Conservation (phyloP, 2,113 vertebrate species). For the Erythrocercus mccallii region DNA sequence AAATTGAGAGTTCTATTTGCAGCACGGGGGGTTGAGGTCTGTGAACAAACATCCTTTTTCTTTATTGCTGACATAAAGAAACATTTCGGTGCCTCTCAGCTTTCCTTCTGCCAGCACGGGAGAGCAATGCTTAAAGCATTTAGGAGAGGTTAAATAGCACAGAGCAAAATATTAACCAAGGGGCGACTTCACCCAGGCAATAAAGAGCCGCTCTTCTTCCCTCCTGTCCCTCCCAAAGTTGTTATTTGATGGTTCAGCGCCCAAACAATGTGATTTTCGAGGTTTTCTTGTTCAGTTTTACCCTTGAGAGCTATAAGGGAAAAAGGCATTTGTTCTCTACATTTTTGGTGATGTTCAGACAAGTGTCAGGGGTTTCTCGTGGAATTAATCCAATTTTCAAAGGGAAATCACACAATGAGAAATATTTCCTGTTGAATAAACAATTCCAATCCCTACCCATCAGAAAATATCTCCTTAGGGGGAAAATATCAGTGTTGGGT, state of each 20-base stretch:
- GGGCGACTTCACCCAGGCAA: background rate
- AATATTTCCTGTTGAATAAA: background rate
- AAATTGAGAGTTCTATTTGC: background rate
- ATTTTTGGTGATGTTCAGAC: background rate
- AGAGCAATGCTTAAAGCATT: background rate
- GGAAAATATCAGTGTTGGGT: background rate
- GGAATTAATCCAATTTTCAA: background rate
- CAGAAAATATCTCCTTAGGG: background rate
- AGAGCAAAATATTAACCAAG: background rate
- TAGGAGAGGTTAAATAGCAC: background rate
- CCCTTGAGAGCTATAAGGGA: background rate
- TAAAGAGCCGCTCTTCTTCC: background rate
- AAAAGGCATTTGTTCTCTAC: background rate
- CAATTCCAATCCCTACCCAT: background rate
- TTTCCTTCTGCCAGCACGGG: background rate
- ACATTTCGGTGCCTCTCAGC: background rate
- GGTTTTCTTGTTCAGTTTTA: background rate
- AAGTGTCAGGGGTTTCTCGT: background rate
- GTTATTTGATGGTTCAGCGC: background rate
- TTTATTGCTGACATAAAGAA: background rate
- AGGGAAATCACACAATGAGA: background rate
- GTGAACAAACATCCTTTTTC: background rate
- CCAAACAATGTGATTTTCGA: background rate
- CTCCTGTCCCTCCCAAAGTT: background rate
- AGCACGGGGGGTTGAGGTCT: background rate